phyloP scores from a whole-genome alignment of 2,113 vertebrate genomes.

The Laticauda colubrina region DNA sequence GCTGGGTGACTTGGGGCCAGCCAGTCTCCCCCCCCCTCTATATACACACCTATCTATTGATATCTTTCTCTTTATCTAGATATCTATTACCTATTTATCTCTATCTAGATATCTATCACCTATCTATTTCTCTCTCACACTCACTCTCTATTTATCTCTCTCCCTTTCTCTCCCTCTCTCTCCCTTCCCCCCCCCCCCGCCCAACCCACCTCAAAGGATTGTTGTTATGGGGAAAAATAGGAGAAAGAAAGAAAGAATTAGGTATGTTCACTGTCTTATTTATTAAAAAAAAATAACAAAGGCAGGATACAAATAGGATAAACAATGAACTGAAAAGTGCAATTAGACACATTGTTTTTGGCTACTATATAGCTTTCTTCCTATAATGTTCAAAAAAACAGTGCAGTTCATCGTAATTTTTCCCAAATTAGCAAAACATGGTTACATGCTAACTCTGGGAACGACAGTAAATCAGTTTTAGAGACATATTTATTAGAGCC shows the following conservation, averaged over 20 bases:
- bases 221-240: not conserved
- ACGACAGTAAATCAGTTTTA: not conserved
- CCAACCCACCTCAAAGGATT: not conserved
- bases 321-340: not conserved
- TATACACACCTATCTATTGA: no score
- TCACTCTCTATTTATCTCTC: no score
- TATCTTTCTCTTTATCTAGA: no score
- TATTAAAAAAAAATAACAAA: not conserved
- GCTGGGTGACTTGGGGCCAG: not conserved
- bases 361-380: not conserved
- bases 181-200: no score
- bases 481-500: not conserved
- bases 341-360: not conserved
- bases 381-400: not conserved
- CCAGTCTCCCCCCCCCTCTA: no score
- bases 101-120: no score
- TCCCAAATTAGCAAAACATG: not conserved
- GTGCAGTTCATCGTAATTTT: not conserved
- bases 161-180: no score
- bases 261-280: not conserved
- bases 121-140: no score
- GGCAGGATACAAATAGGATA: not conserved
- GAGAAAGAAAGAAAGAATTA: not conserved
- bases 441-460: not conserved
- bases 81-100: no score